These are phyloP conservation scores for Epinephelus coioides DNA, from an alignment of 2,797 vertebrate species.

Conservation along the genomic window DNA sequence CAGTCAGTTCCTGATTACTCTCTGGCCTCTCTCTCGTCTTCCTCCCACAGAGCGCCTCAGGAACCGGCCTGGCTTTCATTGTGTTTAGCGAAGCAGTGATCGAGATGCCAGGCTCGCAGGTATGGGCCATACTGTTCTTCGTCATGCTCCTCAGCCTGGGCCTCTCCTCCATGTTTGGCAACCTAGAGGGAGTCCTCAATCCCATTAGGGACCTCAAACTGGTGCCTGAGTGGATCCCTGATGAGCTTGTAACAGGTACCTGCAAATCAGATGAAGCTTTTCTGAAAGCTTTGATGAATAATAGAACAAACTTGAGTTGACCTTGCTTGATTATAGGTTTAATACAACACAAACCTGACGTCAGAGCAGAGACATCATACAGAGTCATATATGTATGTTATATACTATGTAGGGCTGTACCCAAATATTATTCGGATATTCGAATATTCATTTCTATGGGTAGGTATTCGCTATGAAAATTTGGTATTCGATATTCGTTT, in stretches of 20 bases:
- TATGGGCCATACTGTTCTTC: conserved; percentile 94
- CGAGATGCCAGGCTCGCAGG: conserved; percentile 91
- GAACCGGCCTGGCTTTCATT: conserved; percentile 93
- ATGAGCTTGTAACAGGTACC: conserved; percentile 89
- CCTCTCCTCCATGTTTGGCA: conserved; percentile 95
- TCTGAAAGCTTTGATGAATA: fast-evolving
- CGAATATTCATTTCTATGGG: no score
- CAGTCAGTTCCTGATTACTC: not conserved
- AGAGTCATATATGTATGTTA: no score
- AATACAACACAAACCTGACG: no score
- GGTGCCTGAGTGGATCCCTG: conserved; percentile 85
- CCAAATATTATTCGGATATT: no score
- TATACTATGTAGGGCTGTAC: no score
- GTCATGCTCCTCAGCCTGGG: conserved; percentile 93
- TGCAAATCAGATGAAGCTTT: not conserved
- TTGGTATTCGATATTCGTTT: no score
- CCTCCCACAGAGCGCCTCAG: conserved; percentile 88
- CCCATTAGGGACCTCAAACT: conserved; percentile 87
- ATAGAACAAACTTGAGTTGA: no score
- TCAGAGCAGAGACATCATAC: no score
- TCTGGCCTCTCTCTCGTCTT: conserved; percentile 6
- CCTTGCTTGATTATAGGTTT: no score
- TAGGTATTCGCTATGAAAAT: no score
- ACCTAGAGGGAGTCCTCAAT: conserved; percentile 89
- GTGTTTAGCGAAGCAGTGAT: conserved; percentile 91